Base-by-base conservation (phyloP, 2,797 vertebrate genomes). In the Hydrolagus colliei region DNA sequence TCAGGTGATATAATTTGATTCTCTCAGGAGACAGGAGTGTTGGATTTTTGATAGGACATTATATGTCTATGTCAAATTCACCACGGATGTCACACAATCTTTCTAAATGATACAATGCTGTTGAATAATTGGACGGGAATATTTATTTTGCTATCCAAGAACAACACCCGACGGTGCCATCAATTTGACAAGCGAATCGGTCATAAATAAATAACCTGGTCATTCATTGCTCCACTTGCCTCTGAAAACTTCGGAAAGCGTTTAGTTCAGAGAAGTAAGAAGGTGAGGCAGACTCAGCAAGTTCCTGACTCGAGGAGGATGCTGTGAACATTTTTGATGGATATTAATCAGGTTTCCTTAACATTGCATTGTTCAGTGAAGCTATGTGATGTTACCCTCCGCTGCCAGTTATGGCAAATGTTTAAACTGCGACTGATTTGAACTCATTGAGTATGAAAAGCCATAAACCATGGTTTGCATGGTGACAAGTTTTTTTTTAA, bases 91-190 rank as follows among this genome's bases (percentile, higher is more conserved):
- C 78, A 79, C 11, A 9, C 22, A 52, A 52, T 52, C 41, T 6
- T 52, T 52, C 62, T 16, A 18, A 16, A 22, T 67, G 65, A 65
- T 80, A n/a, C 61, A 65, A 16, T 65, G 62, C n/a, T 8, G 4
- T 32, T 80, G 61, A 80, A 80, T 80, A 80, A 80, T 80, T 80
- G 61, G 65, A 18, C 22, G 65, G 62, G 11, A 65, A 14, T 65
- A 67, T 80, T 18, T 32, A 27, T 65, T 18, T 11, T 8, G 67
- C 32, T 18, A 32, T 80, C 67, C 27, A 80, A 67, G n/a, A 61
- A 78, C 9, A 78, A 11, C 75, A 61, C 14, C 22, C 16, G 18
- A 35, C 65, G 8, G 65, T 32, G 22, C 2, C 22, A 80, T 9
- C 13, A 32, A 52, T 9, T 14, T 12, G 62, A 65, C 22, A 67